Evolutionary conservation across 2,888 invertebrate genomes (phyloP), one percentile per base, ranked within the genome.

Genomic region (Sipunculus nudus): DNA sequence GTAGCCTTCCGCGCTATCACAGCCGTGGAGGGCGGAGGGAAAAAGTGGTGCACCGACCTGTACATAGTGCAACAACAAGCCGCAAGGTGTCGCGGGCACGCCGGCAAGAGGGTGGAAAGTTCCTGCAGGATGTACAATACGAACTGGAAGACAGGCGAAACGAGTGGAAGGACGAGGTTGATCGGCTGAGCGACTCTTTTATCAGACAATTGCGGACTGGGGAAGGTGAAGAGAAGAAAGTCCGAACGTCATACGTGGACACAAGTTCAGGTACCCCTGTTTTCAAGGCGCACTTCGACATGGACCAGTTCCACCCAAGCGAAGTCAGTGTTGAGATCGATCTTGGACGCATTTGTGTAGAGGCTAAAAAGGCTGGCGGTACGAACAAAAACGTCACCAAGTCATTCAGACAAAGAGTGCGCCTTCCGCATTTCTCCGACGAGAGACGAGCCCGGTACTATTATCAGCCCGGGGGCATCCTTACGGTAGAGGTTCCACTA

Each of bases 401-500:
- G 19, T 53, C 59, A 16, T 67, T 67, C 50, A 67, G 61, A 3
- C 67, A 67, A 35, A 67, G 66, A 38, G 60, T 66, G 4, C 38
- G 40, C 19, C 60, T 67, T 28, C 68, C 68, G 6, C 21, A 63
- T 6, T 67, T 54, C 46, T 63, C 71, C 4, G 71, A 71, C 35
- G 67, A 68, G 19, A 48, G 50, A 16, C 38, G 45, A 19, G 46
- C 71, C 46, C 41, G 53, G 16, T 60, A 63, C 10, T 35, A 47
- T 10, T 39, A 71, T 40, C 63, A 55, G 55, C 48, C 47, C 23
- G 54, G 55, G 6, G 71, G 71, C 1, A 47, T 63, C 19, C 56
- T 70, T 10, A 64, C 60, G 26, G 50, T 70, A 8, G 67, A 67
- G 38, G 65, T 71, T 8, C 71, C 71, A 6, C 63, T 71, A n/a